A percentile compares a stretch with the other conserved stretches of the same genome.
phyloP scores from a whole-genome alignment of 2,888 invertebrate species.

The Mythimna vitellina region DNA sequence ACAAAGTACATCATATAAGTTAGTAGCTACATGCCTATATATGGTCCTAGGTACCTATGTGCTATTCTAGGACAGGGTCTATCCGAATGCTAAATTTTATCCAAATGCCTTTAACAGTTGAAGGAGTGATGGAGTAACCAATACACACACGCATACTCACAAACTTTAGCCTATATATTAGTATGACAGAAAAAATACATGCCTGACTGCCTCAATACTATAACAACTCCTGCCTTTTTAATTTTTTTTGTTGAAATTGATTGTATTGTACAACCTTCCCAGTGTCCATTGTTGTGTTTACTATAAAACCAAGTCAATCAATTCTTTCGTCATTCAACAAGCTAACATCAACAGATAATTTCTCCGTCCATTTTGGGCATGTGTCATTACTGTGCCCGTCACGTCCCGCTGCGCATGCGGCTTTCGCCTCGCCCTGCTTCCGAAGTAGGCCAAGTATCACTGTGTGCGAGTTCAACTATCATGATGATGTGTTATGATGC shows the following conservation, averaged over 20 bases:
- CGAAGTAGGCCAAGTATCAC: conserved; percentile 77
- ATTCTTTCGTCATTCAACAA: conserved; percentile 28
- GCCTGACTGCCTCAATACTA: too few species aligned
- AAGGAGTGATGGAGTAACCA: too few species aligned
- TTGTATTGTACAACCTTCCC: background rate
- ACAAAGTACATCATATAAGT: too few species aligned
- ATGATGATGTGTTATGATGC: conserved; percentile 42
- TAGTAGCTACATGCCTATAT: too few species aligned
- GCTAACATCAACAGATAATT: conserved; percentile 35
- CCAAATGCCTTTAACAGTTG: too few species aligned
- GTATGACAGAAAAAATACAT: too few species aligned
- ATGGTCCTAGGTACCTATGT: too few species aligned
- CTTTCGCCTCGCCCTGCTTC: conserved; percentile 82
- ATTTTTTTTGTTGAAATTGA: background rate
- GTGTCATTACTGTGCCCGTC: conserved; percentile 63
- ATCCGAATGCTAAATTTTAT: too few species aligned
- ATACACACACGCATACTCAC: too few species aligned
- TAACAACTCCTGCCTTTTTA: too few species aligned
- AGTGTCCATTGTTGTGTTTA: background rate
- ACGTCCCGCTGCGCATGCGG: conserved; percentile 60
- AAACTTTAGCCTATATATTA: too few species aligned
- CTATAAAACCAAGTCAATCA: background rate
- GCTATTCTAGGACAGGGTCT: too few species aligned
- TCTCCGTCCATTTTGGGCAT: conserved; percentile 51
- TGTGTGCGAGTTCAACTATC: conserved; percentile 37